Evolutionary conservation across 2,113 vertebrate genomes (phyloP).

Genomic region (Megalops atlanticus): DNA sequence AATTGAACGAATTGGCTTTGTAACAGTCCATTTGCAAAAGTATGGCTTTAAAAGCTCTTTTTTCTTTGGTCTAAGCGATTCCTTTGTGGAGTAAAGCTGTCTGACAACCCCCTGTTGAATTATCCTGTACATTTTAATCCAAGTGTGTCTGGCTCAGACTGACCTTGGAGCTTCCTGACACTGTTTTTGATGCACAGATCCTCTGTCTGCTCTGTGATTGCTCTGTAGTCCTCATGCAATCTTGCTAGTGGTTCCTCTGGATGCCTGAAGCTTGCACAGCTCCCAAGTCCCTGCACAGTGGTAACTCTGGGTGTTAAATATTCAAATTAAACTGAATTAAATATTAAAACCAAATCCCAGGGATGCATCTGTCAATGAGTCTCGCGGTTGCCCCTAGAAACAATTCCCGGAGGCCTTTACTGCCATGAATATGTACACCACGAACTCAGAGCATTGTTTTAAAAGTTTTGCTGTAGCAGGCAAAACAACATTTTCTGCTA

Average conservation of each 20-base stretch:
- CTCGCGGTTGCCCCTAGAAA: background rate
- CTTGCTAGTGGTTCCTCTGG: background rate
- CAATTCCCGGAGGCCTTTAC: background rate
- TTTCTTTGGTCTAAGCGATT: background rate
- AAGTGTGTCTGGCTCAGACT: background rate
- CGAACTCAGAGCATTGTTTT: constrained; percentile 6
- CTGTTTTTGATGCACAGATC: background rate
- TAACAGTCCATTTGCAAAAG: too few relatives aligned
- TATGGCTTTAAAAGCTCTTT: too few relatives aligned
- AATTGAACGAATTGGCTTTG: too few relatives aligned
- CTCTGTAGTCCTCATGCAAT: background rate
- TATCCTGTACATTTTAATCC: background rate
- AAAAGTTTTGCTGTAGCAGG: constrained; percentile 7
- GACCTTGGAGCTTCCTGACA: constrained; percentile 1
- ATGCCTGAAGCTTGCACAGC: constrained; percentile 29
- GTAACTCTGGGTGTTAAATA: constrained; percentile 19
- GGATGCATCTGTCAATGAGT: constrained; percentile 17
- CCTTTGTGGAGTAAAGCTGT: background rate
- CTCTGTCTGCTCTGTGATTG: background rate
- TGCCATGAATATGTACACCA: constrained; percentile 2
- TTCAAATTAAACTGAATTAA: constrained; percentile 24
- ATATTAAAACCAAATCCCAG: constrained; percentile 22
- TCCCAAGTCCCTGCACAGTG: constrained; percentile 36
- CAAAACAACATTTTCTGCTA: background rate
- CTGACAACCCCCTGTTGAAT: background rate